These are phyloP conservation scores for Cavia aperea DNA, from an alignment of 2,113 vertebrate genomes.

Conservation along the genomic window DNA sequence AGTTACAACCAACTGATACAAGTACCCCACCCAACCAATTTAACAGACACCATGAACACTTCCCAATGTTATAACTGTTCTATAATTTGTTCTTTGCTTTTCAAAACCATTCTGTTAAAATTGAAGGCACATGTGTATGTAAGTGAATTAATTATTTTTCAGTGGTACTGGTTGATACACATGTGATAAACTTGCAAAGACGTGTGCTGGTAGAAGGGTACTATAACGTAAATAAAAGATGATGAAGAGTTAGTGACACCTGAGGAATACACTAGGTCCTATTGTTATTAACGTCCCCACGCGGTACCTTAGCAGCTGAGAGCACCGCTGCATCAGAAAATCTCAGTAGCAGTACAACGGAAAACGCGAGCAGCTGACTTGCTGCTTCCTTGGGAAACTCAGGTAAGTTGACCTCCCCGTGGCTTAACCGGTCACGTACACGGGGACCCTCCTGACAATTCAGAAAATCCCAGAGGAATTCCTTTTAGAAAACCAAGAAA, in stretches of 20 bases:
- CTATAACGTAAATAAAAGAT: background rate
- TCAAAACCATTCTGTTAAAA: background rate
- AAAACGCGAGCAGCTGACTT: conserved; percentile 75
- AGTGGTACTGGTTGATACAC: background rate
- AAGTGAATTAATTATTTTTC: background rate
- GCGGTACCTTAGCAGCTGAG: conserved; percentile 62
- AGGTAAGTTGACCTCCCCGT: conserved; percentile 74
- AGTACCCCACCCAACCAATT: too few species aligned
- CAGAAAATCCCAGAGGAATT: conserved; percentile 83
- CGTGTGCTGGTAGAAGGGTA: fast-evolving
- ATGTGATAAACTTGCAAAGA: background rate
- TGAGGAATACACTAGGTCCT: background rate
- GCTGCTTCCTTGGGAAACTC: conserved; percentile 73
- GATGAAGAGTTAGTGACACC: background rate
- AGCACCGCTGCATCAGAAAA: conserved; percentile 36
- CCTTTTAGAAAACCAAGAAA: conserved; percentile 67
- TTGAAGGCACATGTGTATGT: background rate
- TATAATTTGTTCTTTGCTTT: background rate
- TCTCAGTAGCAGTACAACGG: conserved; percentile 70
- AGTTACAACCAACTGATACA: background rate
- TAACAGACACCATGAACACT: background rate
- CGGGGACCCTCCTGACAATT: conserved; percentile 81
- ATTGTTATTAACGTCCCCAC: fast-evolving
- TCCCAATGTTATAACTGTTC: background rate
- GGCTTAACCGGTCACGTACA: conserved; percentile 80